A percentile compares a stretch with the other conserved stretches of the same genome.
phyloP scores from a whole-genome alignment of 2,113 vertebrate species.

The Laticauda laticaudata region DNA sequence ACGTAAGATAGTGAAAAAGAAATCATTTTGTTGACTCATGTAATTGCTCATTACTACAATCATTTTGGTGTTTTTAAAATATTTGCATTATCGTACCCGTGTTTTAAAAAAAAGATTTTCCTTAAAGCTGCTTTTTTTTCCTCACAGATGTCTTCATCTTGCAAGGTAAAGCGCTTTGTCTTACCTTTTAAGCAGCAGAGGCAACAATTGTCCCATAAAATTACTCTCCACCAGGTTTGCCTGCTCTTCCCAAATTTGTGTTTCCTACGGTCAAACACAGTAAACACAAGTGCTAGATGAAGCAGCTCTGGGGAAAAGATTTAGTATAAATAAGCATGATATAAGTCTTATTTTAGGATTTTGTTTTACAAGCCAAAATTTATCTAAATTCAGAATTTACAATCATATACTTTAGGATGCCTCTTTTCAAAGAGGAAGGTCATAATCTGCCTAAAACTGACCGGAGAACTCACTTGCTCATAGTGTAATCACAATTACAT shows the following conservation, averaged over 20 bases:
- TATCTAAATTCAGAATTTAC: not conserved
- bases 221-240: not conserved
- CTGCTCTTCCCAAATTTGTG: not conserved
- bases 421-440: not conserved
- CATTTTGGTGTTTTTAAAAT: conserved; percentile 13
- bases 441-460: not conserved
- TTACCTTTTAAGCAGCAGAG: not conserved
- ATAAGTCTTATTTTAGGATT: not conserved
- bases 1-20: too few relatives aligned
- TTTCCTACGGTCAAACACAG: not conserved
- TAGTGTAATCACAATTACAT: not conserved
- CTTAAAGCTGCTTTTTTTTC: not conserved
- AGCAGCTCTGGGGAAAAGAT: not conserved
- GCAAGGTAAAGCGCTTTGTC: not conserved
- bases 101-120: not conserved
- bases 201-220: not conserved
- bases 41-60: conserved; percentile 19
- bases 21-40: not conserved
- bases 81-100: not conserved
- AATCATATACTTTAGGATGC: not conserved
- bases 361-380: not conserved
- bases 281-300: not conserved
- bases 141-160: not conserved
- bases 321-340: not conserved
- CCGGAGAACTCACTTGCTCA: not conserved